These are phyloP conservation scores for Nasonia longicornis DNA, from an alignment of 1,140 invertebrate species.

Conservation along the genomic window DNA sequence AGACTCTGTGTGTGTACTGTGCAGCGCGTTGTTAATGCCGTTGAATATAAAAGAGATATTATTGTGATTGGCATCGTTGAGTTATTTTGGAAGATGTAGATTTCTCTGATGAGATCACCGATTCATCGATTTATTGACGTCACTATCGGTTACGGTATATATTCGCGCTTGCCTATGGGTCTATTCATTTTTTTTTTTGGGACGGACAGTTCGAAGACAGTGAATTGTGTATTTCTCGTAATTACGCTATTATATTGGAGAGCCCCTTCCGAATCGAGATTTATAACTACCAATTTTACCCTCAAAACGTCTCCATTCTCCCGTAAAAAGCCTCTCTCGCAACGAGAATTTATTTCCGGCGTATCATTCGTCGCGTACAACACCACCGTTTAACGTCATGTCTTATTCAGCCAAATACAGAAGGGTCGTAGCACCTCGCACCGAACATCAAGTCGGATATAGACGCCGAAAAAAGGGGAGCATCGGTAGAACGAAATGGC, in stretches of 20 bases:
- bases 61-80: not conserved
- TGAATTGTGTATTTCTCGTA: too few relatives aligned
- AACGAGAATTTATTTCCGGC: conserved; percentile 19
- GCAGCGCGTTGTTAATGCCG: conserved; percentile 9
- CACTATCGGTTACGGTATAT: not conserved
- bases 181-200: too few relatives aligned
- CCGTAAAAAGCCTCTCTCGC: not conserved
- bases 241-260: not conserved
- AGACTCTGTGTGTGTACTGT: conserved; percentile 4
- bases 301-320: not conserved
- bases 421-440: conserved; percentile 37
- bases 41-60: conserved; percentile 32
- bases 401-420: conserved; percentile 30
- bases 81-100: too few relatives aligned
- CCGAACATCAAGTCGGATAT: conserved; percentile 41
- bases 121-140: not conserved
- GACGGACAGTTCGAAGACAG: too few relatives aligned
- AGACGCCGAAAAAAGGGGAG: conserved; percentile 34
- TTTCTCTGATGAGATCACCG: too few relatives aligned
- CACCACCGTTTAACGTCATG: conserved; percentile 28
- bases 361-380: conserved; percentile 35
- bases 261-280: not conserved
- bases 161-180: too few relatives aligned
- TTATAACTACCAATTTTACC: not conserved
- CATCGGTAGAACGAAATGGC: conserved; percentile 45